Conservation (phyloP, 2,113 vertebrate species). For the Nanorana parkeri region DNA sequence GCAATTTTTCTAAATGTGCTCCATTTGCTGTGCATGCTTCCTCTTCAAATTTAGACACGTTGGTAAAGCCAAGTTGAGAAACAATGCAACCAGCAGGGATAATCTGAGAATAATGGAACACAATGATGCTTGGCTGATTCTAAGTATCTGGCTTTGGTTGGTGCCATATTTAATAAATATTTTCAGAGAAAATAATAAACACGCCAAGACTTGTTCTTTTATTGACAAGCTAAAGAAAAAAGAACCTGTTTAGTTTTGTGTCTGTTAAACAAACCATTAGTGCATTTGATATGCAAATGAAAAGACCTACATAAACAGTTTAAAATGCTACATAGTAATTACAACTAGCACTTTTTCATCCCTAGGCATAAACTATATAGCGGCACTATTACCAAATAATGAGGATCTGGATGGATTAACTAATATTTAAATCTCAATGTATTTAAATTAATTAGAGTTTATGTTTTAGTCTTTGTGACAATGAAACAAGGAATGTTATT, state of each 20-base stretch:
- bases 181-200: slow-evolving; percentile 5
- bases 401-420: too few species aligned
- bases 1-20: background rate
- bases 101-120: slow-evolving; percentile 6
- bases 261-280: background rate
- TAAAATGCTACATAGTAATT: background rate
- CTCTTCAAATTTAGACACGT: background rate
- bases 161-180: slow-evolving; percentile 32
- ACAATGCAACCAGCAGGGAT: background rate
- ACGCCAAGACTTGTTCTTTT: background rate
- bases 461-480: too few species aligned
- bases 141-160: slow-evolving; percentile 17
- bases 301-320: background rate
- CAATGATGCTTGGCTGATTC: background rate
- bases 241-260: background rate
- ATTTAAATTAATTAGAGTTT: too few species aligned
- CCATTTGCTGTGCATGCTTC: background rate
- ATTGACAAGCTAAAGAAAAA: background rate
- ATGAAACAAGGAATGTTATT: too few species aligned
- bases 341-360: background rate
- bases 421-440: too few species aligned
- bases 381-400: too few species aligned
- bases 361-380: background rate
- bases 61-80: slow-evolving; percentile 19
- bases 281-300: background rate